Base-by-base conservation (phyloP, 92 coral and sea anemone genomes). In the Porites divaricata region DNA sequence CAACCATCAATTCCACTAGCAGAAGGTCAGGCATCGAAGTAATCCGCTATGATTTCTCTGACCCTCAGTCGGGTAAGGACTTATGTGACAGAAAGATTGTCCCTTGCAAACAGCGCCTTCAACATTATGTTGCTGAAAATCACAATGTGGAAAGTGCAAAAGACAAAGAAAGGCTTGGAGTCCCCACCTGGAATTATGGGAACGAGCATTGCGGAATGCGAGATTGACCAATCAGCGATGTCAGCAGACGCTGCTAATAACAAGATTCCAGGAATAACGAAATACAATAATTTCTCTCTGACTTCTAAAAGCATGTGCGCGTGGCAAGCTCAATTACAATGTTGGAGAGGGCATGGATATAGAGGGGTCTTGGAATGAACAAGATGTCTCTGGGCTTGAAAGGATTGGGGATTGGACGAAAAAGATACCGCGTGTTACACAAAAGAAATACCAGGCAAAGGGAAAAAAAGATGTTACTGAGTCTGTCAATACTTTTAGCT, bases 291-390 rank as follows among this genome's bases (percentile, higher is more conserved):
- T 69, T 84, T 78, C 75, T 75, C 88, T 68, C 45, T 81, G 9
- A 28, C 41, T 2, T 25, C 70, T 16, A 56, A 57, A 1, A 73
- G 72, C 48, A 83, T 88, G 69, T 65, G 83, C 12, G 82, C 78
- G 20, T 83, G 88, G 88, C 91, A 83, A 57, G 85, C 91, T 15
- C n/a, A n/a, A n/a, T n/a, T 83, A 88, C 75, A 24, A 49, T 28
- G 72, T 80, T 41, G 86, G 90, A 8, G 49, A 65, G 66, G 90
- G 83, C 28, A 67, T 87, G 63, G 45, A 63, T 70, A 51, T 83
- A 59, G 70, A 83, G 64, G 72, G 48, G 48, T 81, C 58, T 67
- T 19, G 74, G 74, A 59, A 22, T 26, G 28, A 62, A 79, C 88
- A 76, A 77, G 84, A 78, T 65, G 80, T 75, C 69, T 67, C 84